phyloP scores from a whole-genome alignment of 2,888 invertebrate genomes.

The Sarcophaga rosellei region DNA sequence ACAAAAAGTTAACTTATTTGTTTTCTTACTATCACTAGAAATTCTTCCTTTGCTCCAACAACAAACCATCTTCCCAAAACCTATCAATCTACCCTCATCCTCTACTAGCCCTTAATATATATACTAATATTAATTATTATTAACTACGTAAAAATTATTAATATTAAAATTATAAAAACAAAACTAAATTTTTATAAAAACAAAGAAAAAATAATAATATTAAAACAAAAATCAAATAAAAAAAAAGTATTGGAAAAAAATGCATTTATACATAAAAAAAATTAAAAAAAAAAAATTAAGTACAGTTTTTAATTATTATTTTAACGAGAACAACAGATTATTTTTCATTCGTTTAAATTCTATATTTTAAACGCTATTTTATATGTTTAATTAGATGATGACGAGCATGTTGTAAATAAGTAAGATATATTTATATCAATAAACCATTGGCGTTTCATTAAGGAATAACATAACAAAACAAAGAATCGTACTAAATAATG shows the following conservation, averaged over 20 bases:
- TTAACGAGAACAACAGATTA: conserved; percentile 8
- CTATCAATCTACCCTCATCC: conserved; percentile 37
- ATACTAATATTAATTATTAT: conserved; percentile 65
- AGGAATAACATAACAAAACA: not conserved
- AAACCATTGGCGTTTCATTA: conserved; percentile 3
- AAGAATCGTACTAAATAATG: conserved; percentile 25
- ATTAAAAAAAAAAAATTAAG: conserved; percentile 7
- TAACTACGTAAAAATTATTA: conserved; percentile 66
- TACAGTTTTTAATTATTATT: conserved; percentile 47
- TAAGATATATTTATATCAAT: conserved; percentile 25
- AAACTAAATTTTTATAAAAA: conserved; percentile 62
- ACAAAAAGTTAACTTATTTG: conserved; percentile 42
- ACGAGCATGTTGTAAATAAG: conserved; percentile 59
- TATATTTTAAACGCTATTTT: not conserved
- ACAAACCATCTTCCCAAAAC: conserved; percentile 10
- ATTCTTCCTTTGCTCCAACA: conserved; percentile 47
- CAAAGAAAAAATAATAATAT: conserved; percentile 47
- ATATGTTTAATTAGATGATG: not conserved
- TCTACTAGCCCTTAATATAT: conserved; percentile 48
- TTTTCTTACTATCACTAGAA: conserved; percentile 58
- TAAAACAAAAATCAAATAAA: conserved; percentile 50
- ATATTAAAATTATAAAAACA: conserved; percentile 60
- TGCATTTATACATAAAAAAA: conserved; percentile 66
- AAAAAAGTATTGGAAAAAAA: conserved; percentile 67
- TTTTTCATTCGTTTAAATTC: conserved; percentile 32